Conservation (phyloP, 2,113 vertebrate species). For the Rhinichthys klamathensis region DNA sequence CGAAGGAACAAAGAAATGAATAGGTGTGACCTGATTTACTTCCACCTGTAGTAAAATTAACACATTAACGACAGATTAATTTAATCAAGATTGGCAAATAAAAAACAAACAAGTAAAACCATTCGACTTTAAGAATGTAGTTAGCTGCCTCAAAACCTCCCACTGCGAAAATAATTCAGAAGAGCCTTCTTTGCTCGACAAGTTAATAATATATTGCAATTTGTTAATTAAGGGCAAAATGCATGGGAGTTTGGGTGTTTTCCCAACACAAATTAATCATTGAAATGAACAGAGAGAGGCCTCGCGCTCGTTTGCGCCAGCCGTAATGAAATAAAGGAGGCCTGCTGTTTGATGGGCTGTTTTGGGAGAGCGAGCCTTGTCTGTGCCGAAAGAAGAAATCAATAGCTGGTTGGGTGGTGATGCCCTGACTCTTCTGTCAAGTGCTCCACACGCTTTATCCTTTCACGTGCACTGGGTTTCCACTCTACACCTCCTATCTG, state of each 20-base stretch:
- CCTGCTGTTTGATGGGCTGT: constrained; percentile 58
- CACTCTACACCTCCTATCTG: constrained; percentile 16
- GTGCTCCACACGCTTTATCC: constrained; percentile 30
- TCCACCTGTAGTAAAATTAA: constrained; percentile 57
- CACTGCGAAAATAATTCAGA: constrained; percentile 61
- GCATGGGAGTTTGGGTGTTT: constrained; percentile 62
- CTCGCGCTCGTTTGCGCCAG: constrained; percentile 42
- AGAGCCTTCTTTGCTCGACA: constrained; percentile 58
- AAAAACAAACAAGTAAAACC: constrained; percentile 53
- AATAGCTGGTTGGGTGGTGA: constrained; percentile 59
- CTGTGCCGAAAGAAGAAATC: constrained; percentile 51
- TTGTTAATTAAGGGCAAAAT: constrained; percentile 68
- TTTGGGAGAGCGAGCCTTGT: constrained; percentile 40
- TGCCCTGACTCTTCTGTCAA: constrained; percentile 47
- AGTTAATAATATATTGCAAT: constrained; percentile 66
- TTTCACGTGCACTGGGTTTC: constrained; percentile 28
- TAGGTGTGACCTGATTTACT: constrained; percentile 48
- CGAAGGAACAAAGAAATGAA: constrained; percentile 42
- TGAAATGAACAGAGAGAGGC: constrained; percentile 57
- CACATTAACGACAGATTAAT: constrained; percentile 54
- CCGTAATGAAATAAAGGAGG: constrained; percentile 58
- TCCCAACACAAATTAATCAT: constrained; percentile 63
- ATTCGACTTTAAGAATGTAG: constrained; percentile 47
- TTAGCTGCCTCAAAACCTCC: constrained; percentile 53
- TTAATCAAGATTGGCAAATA: constrained; percentile 55